These are phyloP conservation scores for Proisotoma minuta DNA, from an alignment of 2,888 invertebrate genomes.

Conservation along the genomic window DNA sequence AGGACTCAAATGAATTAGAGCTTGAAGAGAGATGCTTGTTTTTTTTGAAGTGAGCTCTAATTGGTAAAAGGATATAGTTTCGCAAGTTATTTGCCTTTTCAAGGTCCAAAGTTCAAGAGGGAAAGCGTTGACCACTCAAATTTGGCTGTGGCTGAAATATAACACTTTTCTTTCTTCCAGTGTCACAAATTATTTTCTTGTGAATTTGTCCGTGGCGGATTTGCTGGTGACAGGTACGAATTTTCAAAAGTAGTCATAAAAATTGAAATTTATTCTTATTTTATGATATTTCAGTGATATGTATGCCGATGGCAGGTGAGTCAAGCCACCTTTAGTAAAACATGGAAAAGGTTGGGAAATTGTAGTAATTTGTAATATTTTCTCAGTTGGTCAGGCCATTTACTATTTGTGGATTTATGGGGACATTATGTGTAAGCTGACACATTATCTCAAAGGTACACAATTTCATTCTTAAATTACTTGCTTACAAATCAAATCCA, in stretches of 20 bases:
- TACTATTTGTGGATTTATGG: slow-evolving; percentile 69
- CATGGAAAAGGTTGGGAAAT: too few species aligned
- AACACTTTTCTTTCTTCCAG: slow-evolving; percentile 55
- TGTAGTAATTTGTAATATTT: slow-evolving; percentile 78
- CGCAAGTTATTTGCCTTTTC: too few species aligned
- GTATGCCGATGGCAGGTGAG: slow-evolving; percentile 55
- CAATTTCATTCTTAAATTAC: too few species aligned
- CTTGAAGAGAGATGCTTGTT: too few species aligned
- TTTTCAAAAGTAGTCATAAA: too few species aligned
- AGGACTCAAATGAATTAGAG: too few species aligned
- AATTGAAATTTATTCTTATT: not conserved
- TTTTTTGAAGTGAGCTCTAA: too few species aligned
- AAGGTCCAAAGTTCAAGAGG: too few species aligned
- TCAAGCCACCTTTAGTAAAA: too few species aligned
- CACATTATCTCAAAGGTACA: slow-evolving; percentile 70
- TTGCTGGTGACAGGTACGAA: slow-evolving; percentile 52
- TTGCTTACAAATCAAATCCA: not conserved
- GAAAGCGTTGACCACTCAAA: too few species aligned
- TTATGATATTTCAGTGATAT: slow-evolving; percentile 18
- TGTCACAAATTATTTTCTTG: slow-evolving; percentile 70
- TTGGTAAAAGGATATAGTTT: too few species aligned
- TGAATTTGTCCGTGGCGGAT: slow-evolving; percentile 69
- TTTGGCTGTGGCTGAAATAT: too few species aligned
- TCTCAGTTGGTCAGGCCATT: slow-evolving; percentile 65
- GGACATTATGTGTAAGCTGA: slow-evolving; percentile 67